A percentile compares a stretch with the other conserved stretches of the same genome.
phyloP scores from a whole-genome alignment of 2,113 vertebrate species.

The Ariopsis seemanni region DNA sequence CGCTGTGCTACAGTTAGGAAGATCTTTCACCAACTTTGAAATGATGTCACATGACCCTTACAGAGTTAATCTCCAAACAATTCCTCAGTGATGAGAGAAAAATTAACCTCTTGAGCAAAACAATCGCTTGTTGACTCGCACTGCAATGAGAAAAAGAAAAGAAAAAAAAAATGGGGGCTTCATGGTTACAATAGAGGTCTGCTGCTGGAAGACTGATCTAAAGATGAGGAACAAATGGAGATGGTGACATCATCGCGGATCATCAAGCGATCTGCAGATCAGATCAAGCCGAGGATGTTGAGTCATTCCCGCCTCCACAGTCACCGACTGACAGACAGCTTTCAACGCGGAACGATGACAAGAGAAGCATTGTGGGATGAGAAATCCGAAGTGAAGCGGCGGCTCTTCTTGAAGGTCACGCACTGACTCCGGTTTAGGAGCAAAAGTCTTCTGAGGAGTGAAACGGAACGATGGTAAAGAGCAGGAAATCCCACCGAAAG shows the following conservation, averaged over 20 bases:
- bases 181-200: constrained; percentile 15
- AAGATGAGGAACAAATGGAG: constrained; percentile 21
- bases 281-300: constrained; percentile 50
- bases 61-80: constrained; percentile 43
- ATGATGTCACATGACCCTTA: constrained; percentile 36
- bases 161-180: background rate
- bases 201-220: constrained; percentile 14
- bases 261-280: constrained; percentile 42
- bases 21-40: constrained; percentile 21
- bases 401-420: constrained; percentile 29
- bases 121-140: constrained; percentile 19
- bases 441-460: constrained; percentile 34
- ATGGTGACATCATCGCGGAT: constrained; percentile 61
- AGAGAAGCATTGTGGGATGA: constrained; percentile 24
- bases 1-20: constrained; percentile 2
- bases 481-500: background rate
- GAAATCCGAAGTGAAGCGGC: constrained; percentile 5
- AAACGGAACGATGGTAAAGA: constrained; percentile 48
- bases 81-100: constrained; percentile 35
- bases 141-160: background rate
- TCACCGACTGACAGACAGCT: constrained; percentile 37
- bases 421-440: constrained; percentile 42
- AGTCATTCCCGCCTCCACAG: constrained; percentile 39
- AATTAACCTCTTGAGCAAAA: constrained; percentile 9
- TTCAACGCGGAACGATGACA: constrained; percentile 31